Percentiles rank a stretch among this genome's conserved stretches.
These are phyloP conservation scores for Gonioctena quinquepunctata DNA, from an alignment of 1,140 invertebrate species.

Conservation along the genomic window DNA sequence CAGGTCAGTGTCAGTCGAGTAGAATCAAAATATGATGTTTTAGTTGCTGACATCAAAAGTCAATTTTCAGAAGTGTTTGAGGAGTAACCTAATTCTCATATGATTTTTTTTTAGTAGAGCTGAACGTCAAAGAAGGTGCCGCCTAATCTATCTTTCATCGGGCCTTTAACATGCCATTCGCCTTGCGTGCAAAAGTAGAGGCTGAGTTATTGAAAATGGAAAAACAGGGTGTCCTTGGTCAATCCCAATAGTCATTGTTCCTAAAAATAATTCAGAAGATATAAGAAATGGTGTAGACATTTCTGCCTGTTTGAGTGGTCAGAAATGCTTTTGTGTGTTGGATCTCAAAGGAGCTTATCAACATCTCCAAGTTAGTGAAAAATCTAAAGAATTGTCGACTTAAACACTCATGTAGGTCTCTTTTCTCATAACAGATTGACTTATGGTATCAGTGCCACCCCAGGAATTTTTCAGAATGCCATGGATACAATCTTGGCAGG, in stretches of 20 bases:
- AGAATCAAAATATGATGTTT: no score
- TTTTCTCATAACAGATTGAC: not conserved
- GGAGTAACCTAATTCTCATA: no score
- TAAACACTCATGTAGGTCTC: not conserved
- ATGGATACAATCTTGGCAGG: slow-evolving; percentile 45
- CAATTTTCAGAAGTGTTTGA: no score
- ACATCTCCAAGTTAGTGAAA: not conserved
- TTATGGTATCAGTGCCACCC: slow-evolving; percentile 28
- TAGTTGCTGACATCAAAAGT: no score
- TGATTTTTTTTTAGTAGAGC: no score
- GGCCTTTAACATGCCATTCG: slow-evolving; percentile 31
- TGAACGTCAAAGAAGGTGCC: slow-evolving; percentile 1
- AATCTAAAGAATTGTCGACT: not conserved
- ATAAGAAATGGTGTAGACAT: slow-evolving; percentile 52
- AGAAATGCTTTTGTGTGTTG: not conserved
- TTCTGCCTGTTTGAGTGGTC: not conserved
- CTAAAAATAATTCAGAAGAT: slow-evolving; percentile 54
- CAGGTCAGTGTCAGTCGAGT: no score
- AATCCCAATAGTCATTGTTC: slow-evolving; percentile 54
- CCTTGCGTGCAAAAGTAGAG: slow-evolving; percentile 38
- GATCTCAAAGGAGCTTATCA: not conserved
- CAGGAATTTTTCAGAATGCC: slow-evolving; percentile 46
- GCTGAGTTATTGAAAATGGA: slow-evolving; percentile 20
- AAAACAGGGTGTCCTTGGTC: slow-evolving; percentile 28
- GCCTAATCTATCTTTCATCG: slow-evolving; percentile 1